Evolutionary conservation across 2,113 vertebrate species (phyloP).

Genomic region (Pomatostomus ruficeps): DNA sequence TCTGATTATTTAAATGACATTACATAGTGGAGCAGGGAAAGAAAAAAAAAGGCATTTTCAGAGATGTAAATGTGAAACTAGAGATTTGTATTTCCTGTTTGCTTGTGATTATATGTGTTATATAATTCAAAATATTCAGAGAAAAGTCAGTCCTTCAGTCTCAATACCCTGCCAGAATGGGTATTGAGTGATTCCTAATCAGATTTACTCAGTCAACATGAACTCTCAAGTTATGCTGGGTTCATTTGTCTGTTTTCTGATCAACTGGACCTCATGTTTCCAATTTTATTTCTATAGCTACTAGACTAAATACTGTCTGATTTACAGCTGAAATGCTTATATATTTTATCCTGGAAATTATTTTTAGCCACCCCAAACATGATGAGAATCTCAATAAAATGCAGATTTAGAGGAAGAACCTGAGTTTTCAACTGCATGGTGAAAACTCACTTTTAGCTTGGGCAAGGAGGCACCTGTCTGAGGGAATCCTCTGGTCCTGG

Average conservation of each 20-base stretch:
- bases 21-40: fast-evolving
- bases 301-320: neutral
- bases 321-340: neutral
- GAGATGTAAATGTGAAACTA: neutral
- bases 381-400: neutral
- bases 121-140: neutral
- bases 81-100: neutral
- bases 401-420: neutral
- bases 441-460: neutral
- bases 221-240: neutral
- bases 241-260: neutral
- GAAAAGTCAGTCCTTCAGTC: neutral
- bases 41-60: neutral
- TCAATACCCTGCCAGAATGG: fast-evolving
- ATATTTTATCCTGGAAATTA: neutral
- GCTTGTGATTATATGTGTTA: neutral
- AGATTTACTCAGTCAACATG: neutral
- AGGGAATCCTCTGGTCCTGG: neutral
- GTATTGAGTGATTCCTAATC: neutral
- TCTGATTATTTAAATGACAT: neutral
- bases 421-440: neutral
- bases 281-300: neutral
- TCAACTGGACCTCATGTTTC: neutral
- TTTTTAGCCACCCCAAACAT: neutral
- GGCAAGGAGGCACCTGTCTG: fast-evolving